These are phyloP conservation scores for Heterocephalus glaber DNA, from an alignment of 2,113 vertebrate species.

Conservation along the genomic window DNA sequence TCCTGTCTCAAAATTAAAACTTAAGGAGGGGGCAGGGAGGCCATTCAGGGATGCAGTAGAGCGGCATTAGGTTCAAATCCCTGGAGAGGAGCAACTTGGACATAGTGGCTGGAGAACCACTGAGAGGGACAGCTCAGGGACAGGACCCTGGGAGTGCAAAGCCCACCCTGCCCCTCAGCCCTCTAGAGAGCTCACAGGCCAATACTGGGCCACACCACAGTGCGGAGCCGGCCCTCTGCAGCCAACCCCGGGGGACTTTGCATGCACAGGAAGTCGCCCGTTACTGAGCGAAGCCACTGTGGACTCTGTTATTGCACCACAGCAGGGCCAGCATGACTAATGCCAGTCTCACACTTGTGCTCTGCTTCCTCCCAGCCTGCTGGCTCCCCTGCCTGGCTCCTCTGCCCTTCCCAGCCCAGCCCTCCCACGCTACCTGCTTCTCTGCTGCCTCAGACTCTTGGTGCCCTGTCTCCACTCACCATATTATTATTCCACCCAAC, in stretches of 20 bases:
- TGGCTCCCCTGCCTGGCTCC: fast-evolving
- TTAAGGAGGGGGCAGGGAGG: neutral
- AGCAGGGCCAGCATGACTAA: neutral
- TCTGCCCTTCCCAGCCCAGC: fast-evolving
- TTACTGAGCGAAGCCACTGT: neutral
- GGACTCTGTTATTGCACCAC: neutral
- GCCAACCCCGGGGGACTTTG: fast-evolving
- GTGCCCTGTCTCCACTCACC: neutral
- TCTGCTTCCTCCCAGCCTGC: neutral
- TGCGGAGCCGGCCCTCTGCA: neutral
- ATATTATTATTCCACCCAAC: fast-evolving
- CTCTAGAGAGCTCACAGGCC: neutral
- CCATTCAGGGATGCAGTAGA: neutral
- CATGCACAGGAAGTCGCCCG: fast-evolving
- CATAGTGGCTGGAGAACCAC: neutral
- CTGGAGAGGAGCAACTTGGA: neutral
- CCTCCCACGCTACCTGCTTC: neutral
- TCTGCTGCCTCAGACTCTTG: neutral
- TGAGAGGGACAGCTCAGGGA: neutral
- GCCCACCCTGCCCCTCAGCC: neutral
- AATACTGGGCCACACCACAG: neutral
- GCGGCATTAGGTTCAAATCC: neutral
- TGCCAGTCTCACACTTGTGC: fast-evolving
- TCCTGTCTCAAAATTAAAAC: neutral
- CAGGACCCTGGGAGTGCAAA: no score